A percentile compares a stretch with the other conserved stretches of the same genome.
phyloP scores from a whole-genome alignment of 2,113 vertebrate species.

The Colossoma macropomum region DNA sequence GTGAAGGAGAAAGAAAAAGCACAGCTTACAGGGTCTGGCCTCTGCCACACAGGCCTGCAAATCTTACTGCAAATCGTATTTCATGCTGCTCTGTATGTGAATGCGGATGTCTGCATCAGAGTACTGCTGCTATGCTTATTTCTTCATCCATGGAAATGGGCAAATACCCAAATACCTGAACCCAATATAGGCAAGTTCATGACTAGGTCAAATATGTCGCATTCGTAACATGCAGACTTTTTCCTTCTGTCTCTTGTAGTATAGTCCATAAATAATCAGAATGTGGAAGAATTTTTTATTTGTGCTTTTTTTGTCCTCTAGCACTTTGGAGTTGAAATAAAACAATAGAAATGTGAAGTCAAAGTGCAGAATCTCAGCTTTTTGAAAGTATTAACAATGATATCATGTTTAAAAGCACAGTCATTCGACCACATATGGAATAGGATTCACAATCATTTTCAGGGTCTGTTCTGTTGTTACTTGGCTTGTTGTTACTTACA shows the following conservation, averaged over 20 bases:
- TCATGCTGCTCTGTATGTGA: slow-evolving; percentile 23
- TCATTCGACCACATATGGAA: no score
- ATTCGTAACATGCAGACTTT: background rate
- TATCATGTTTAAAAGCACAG: no score
- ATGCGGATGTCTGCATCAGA: background rate
- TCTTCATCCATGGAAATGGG: background rate
- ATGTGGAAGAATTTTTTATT: background rate
- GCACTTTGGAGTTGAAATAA: no score
- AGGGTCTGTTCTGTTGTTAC: no score
- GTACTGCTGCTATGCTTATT: background rate
- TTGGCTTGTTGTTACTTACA: no score
- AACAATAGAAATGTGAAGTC: no score
- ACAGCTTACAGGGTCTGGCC: slow-evolving; percentile 22
- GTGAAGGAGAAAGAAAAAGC: slow-evolving; percentile 56
- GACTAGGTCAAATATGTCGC: background rate
- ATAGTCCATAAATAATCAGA: no score
- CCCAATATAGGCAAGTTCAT: background rate
- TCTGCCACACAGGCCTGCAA: slow-evolving; percentile 21
- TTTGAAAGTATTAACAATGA: no score
- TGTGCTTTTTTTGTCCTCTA: background rate
- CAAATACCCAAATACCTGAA: background rate
- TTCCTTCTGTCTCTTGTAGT: no score
- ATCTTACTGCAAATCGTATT: slow-evolving; percentile 48
- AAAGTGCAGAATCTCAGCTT: no score
- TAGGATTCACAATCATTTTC: no score